These are phyloP conservation scores for Chondrosia reniformis DNA, from an alignment of 37 sponge, comb jelly and placozoan species.

Conservation along the genomic window DNA sequence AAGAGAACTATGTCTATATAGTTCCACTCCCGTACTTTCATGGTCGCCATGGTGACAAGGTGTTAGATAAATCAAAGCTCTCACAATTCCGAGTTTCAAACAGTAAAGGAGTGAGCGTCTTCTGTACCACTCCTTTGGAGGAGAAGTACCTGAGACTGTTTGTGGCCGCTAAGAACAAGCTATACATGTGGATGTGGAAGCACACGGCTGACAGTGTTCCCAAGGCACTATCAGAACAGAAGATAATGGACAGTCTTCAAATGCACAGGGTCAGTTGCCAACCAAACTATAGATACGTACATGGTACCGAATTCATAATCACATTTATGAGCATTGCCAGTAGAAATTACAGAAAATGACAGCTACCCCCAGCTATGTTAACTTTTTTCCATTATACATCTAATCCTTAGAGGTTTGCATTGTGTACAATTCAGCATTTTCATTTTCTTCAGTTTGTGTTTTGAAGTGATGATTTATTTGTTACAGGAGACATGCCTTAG, in stretches of 20 bases:
- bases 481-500: constrained; percentile 46
- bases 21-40: constrained; percentile 44
- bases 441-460: too few relatives aligned
- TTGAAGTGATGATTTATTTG: background rate
- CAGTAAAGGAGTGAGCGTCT: constrained; percentile 59
- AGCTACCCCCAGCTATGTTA: too few relatives aligned
- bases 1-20: constrained; percentile 56
- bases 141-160: constrained; percentile 51
- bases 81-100: constrained; percentile 26
- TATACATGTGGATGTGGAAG: constrained; percentile 62
- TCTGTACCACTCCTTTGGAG: constrained; percentile 55
- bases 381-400: too few relatives aligned
- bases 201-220: constrained; percentile 23
- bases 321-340: too few relatives aligned
- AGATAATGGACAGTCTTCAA: constrained; percentile 35
- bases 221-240: background rate
- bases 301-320: too few relatives aligned
- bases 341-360: too few relatives aligned
- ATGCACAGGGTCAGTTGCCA: constrained; percentile 54
- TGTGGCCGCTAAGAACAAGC: constrained; percentile 78
- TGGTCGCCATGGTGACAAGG: constrained; percentile 16
- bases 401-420: too few relatives aligned
- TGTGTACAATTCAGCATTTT: too few relatives aligned
- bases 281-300: too few relatives aligned
- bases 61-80: constrained; percentile 27